These are phyloP conservation scores for Andrena praecox DNA, from an alignment of 2,888 invertebrate genomes.

Conservation along the genomic window DNA sequence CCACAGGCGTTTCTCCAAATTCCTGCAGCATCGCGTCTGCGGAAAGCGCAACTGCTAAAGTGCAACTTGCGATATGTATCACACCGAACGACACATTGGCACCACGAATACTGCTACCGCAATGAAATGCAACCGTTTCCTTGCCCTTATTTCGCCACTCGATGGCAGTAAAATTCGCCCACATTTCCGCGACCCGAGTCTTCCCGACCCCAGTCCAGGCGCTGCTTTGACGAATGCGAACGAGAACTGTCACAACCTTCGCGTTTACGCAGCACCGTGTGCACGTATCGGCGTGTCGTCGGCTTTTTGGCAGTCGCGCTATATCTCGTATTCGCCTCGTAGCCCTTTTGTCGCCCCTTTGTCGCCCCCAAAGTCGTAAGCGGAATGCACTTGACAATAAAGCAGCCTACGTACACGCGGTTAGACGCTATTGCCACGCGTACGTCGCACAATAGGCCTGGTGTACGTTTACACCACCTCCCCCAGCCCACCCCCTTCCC, in stretches of 20 bases:
- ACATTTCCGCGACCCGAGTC: background rate
- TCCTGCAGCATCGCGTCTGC: too few species aligned
- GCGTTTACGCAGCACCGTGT: background rate
- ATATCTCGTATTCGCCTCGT: conserved; percentile 58
- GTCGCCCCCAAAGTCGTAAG: conserved; percentile 64
- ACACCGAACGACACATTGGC: too few species aligned
- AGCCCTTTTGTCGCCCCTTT: conserved; percentile 59
- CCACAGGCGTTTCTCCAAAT: too few species aligned
- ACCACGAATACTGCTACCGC: too few species aligned
- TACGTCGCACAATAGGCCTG: conserved; percentile 53
- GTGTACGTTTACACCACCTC: conserved; percentile 41
- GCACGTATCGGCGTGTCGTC: conserved; percentile 50
- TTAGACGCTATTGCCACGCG: conserved; percentile 50
- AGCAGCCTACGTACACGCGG: conserved; percentile 52
- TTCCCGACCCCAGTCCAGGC: too few species aligned
- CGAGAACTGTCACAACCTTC: background rate
- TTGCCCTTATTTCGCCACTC: too few species aligned
- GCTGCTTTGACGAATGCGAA: background rate
- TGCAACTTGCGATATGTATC: too few species aligned
- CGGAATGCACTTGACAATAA: conserved; percentile 74
- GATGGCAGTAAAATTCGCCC: background rate
- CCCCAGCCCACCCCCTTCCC: background rate
- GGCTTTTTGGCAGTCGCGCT: conserved; percentile 72
- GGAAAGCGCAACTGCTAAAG: too few species aligned
- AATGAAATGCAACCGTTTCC: background rate